Percentiles rank a stretch among this genome's conserved stretches.
phyloP scores from a whole-genome alignment of 2,888 invertebrate species.

The Cephus nigrinus region DNA sequence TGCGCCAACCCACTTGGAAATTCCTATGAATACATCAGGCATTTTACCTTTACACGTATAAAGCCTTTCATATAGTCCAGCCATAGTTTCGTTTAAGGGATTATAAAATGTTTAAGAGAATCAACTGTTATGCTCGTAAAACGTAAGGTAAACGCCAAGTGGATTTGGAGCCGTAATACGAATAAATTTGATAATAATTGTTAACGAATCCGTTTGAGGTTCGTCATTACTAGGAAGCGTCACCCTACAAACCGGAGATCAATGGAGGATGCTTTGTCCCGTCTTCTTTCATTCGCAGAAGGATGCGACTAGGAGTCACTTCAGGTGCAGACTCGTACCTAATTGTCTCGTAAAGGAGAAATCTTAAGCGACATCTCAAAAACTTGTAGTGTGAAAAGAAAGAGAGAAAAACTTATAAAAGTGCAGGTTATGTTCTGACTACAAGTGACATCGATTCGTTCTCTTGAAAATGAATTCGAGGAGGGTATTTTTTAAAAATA shows the following conservation, averaged over 20 bases:
- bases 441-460: not conserved
- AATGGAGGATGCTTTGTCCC: not conserved
- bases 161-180: too few relatives aligned
- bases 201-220: too few relatives aligned
- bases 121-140: too few relatives aligned
- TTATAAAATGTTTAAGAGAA: too few relatives aligned
- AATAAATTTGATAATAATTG: too few relatives aligned
- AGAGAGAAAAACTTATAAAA: not conserved
- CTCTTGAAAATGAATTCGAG: not conserved
- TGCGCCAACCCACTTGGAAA: not conserved
- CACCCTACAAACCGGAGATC: not conserved
- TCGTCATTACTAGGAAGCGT: too few relatives aligned
- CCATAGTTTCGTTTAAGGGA: too few relatives aligned
- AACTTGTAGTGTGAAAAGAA: not conserved
- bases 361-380: not conserved
- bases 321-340: not conserved
- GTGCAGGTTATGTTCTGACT: not conserved
- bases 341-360: not conserved
- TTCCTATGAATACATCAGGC: not conserved
- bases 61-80: too few relatives aligned
- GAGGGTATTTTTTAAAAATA: not conserved
- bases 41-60: not conserved
- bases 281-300: not conserved
- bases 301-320: not conserved
- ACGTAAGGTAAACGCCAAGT: too few relatives aligned